These are phyloP conservation scores for Campoplex nolae DNA, from an alignment of 2,888 invertebrate species.

Conservation along the genomic window DNA sequence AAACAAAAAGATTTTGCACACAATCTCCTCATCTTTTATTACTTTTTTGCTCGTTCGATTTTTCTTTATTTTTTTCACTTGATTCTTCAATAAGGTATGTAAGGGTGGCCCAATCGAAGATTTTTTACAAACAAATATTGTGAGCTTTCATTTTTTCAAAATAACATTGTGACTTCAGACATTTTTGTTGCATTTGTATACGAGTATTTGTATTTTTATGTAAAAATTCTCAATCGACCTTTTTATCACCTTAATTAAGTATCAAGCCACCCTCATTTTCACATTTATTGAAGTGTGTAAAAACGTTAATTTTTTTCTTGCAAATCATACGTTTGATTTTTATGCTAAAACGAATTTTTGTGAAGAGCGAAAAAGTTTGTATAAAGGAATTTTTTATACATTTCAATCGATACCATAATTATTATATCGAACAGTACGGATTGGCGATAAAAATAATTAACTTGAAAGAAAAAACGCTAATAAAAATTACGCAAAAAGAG, in stretches of 20 bases:
- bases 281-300: neutral
- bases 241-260: neutral
- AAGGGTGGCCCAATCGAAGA: neutral
- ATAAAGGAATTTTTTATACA: neutral
- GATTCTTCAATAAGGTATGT: neutral
- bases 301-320: neutral
- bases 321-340: neutral
- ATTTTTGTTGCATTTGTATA: slow-evolving; percentile 4
- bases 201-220: neutral
- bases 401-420: neutral
- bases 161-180: neutral
- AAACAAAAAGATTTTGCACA: slow-evolving; percentile 1
- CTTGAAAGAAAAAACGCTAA: no score
- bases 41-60: slow-evolving; percentile 17
- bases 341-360: slow-evolving; percentile 11
- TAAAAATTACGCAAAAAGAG: neutral
- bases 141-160: no score
- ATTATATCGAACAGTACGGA: neutral
- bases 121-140: neutral
- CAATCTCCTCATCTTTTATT: slow-evolving; percentile 11
- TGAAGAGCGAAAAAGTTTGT: neutral
- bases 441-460: no score
- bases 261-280: neutral
- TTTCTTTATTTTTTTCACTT: slow-evolving; percentile 9
- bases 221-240: neutral